Conservation (phyloP, 2,888 invertebrate species). For the Arge pagana region DNA sequence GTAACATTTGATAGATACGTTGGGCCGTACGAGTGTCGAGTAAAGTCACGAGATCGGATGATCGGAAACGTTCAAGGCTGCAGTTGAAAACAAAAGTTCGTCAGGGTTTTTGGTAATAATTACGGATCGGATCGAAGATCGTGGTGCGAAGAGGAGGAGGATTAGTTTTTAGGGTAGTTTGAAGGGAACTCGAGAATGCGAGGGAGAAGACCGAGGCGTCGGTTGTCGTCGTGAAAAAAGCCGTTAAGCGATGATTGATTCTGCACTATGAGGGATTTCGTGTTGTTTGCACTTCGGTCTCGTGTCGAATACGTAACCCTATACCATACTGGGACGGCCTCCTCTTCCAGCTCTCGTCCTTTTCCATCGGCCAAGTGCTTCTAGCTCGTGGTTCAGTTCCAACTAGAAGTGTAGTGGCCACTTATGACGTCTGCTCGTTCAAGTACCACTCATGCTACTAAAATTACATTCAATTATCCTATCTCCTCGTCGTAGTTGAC, state of each 20-base stretch:
- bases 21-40: too few relatives aligned
- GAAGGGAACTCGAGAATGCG: too few relatives aligned
- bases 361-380: slow-evolving; percentile 12
- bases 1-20: too few relatives aligned
- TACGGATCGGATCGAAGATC: too few relatives aligned
- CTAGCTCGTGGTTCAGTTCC: slow-evolving; percentile 7
- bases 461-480: slow-evolving; percentile 57
- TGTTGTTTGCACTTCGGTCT: slow-evolving; percentile 30
- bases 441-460: slow-evolving; percentile 58
- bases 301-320: slow-evolving; percentile 30
- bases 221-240: slow-evolving; percentile 28
- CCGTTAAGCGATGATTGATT: slow-evolving; percentile 32
- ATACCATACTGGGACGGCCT: slow-evolving; percentile 27
- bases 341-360: slow-evolving; percentile 10
- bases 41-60: too few relatives aligned
- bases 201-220: too few relatives aligned
- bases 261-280: slow-evolving; percentile 17
- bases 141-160: too few relatives aligned
- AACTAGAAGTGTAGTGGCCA: slow-evolving; percentile 41
- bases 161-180: too few relatives aligned
- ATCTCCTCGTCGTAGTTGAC: slow-evolving; percentile 52
- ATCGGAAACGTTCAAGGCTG: too few relatives aligned
- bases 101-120: too few relatives aligned
- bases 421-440: slow-evolving; percentile 57
- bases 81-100: too few relatives aligned